These are phyloP conservation scores for Glaucomys volans DNA, from an alignment of 2,113 vertebrate species.

Conservation along the genomic window DNA sequence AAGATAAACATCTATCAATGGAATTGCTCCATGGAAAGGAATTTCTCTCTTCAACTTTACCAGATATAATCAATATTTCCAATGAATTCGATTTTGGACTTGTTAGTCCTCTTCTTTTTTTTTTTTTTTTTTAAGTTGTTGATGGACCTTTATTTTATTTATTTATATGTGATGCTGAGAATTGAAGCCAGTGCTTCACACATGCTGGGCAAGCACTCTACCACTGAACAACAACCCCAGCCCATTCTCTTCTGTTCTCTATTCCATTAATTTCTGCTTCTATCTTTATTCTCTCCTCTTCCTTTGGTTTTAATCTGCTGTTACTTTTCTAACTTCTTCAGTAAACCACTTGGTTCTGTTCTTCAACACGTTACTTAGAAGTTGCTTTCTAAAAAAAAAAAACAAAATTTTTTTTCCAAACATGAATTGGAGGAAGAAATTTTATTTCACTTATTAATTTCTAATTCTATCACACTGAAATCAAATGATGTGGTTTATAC, in stretches of 20 bases:
- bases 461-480: conserved; percentile 5
- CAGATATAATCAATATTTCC: not conserved
- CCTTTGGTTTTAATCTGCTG: conserved; percentile 28
- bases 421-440: not conserved
- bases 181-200: too few species aligned
- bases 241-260: not conserved
- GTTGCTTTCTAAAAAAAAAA: not conserved
- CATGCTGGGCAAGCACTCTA: too few species aligned
- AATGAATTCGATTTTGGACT: not conserved
- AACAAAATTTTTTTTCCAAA: not conserved
- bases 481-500: conserved; percentile 13
- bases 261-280: conserved; percentile 12
- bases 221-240: too few species aligned
- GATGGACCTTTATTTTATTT: too few species aligned
- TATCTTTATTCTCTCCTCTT: conserved; percentile 10
- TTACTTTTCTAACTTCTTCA: conserved; percentile 39
- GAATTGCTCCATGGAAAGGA: not conserved
- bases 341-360: conserved; percentile 26
- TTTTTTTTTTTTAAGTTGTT: too few species aligned
- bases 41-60: not conserved
- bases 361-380: conserved; percentile 24
- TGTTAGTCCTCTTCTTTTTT: conserved; percentile 25
- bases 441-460: conserved; percentile 30
- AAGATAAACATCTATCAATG: not conserved
- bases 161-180: too few species aligned